phyloP scores from a whole-genome alignment of 2,797 vertebrate species.

The Crenichthys baileyi region DNA sequence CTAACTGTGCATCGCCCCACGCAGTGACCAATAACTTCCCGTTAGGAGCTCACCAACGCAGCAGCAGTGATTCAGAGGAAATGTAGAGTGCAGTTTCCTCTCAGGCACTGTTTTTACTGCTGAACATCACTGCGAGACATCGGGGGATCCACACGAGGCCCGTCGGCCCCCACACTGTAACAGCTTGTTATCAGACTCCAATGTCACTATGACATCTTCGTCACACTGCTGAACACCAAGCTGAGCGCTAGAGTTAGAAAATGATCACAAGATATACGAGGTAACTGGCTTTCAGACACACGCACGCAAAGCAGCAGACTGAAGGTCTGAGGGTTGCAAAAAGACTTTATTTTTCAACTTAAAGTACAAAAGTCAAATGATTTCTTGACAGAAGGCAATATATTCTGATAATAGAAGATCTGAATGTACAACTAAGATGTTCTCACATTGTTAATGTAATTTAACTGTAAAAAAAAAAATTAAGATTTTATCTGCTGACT shows the following conservation, averaged over 20 bases:
- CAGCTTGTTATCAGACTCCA: conserved; percentile 64
- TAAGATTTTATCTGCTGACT: background rate
- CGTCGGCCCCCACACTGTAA: conserved; percentile 55
- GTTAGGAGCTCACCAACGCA: conserved; percentile 1
- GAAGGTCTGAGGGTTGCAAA: background rate
- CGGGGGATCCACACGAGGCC: conserved; percentile 29
- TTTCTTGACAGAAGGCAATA: background rate
- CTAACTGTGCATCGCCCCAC: background rate
- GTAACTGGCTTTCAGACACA: conserved; percentile 27
- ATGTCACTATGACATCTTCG: conserved; percentile 59
- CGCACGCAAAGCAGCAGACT: background rate
- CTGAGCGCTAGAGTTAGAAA: conserved; percentile 41
- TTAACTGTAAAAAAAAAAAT: background rate
- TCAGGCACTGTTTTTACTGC: conserved; percentile 16
- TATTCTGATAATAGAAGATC: background rate
- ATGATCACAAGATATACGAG: conserved; percentile 41
- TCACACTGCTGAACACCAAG: conserved; percentile 66
- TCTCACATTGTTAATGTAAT: background rate
- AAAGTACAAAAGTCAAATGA: background rate
- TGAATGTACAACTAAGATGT: background rate
- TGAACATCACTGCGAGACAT: conserved; percentile 24
- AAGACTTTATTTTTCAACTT: background rate
- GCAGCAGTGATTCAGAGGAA: conserved; percentile 29
- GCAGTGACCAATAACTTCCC: conserved; percentile 1
- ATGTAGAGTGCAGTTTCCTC: conserved; percentile 8